phyloP scores from a whole-genome alignment of 2,888 invertebrate species.

The Leptopilina syphax region DNA sequence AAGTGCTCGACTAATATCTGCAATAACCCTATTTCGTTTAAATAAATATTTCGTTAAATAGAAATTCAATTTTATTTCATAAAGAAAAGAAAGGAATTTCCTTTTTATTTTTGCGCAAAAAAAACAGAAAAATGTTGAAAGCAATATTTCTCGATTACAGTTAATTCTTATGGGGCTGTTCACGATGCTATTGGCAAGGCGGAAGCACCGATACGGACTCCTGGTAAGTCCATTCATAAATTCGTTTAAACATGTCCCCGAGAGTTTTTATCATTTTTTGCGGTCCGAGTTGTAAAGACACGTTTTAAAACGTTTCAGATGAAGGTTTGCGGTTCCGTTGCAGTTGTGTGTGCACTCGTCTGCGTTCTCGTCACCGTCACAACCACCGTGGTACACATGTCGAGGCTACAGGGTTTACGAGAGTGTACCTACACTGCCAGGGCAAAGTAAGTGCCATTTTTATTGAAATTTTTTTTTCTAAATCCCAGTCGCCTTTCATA shows the following conservation, averaged over 20 bases:
- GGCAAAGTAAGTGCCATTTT: slow-evolving; percentile 67
- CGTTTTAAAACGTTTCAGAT: slow-evolving; percentile 80
- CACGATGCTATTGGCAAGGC: slow-evolving; percentile 89
- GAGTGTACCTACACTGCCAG: slow-evolving; percentile 89
- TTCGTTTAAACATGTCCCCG: slow-evolving; percentile 8
- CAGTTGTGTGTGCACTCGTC: slow-evolving; percentile 90
- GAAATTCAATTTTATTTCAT: too few species aligned
- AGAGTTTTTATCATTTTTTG: slow-evolving; percentile 4
- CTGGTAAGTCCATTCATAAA: slow-evolving; percentile 82
- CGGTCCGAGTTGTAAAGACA: slow-evolving; percentile 39
- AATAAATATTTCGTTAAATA: too few species aligned
- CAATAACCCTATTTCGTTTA: too few species aligned
- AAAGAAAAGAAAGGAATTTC: background rate
- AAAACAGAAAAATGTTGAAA: too few species aligned
- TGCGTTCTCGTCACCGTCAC: slow-evolving; percentile 94
- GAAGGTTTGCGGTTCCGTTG: slow-evolving; percentile 92
- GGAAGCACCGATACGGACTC: slow-evolving; percentile 91
- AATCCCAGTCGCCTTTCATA: too few species aligned
- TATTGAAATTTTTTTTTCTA: background rate
- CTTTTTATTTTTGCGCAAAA: background rate
- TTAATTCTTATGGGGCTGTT: slow-evolving; percentile 91
- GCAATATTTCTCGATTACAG: slow-evolving; percentile 78
- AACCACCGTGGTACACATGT: slow-evolving; percentile 94
- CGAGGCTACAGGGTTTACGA: slow-evolving; percentile 88
- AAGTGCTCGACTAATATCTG: too few species aligned